These are phyloP conservation scores for Onchidella celtica DNA, from an alignment of 2,888 invertebrate genomes.

Conservation along the genomic window DNA sequence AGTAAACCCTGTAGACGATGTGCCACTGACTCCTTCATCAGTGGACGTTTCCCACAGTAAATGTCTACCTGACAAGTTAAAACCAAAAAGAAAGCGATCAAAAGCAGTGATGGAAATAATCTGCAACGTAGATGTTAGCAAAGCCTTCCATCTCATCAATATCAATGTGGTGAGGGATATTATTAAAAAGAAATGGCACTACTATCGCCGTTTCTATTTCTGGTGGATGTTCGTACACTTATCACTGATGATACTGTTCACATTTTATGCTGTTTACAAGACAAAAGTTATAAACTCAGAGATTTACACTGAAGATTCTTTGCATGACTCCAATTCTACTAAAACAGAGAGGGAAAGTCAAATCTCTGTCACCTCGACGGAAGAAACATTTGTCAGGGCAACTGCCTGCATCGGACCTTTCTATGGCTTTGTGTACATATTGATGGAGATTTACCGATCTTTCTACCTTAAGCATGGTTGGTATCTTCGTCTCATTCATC, in stretches of 20 bases:
- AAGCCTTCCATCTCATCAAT: constrained; percentile 65
- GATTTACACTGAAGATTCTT: not conserved
- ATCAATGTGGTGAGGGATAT: constrained; percentile 60
- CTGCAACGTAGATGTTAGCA: constrained; percentile 57
- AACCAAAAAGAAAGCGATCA: not conserved
- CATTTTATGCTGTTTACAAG: constrained; percentile 55
- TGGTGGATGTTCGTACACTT: constrained; percentile 62
- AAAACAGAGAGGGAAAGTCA: not conserved
- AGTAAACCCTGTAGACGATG: not conserved
- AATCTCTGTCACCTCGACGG: not conserved
- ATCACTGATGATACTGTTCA: constrained; percentile 58
- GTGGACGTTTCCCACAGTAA: not conserved
- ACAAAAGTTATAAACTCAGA: not conserved
- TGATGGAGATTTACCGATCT: not conserved
- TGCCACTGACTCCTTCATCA: not conserved
- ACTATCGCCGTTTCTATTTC: constrained; percentile 57
- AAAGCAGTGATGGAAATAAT: constrained; percentile 64
- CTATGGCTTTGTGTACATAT: not conserved
- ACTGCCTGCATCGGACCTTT: not conserved
- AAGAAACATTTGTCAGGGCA: constrained; percentile 7
- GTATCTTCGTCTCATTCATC: constrained; percentile 52
- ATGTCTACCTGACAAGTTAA: not conserved
- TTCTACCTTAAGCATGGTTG: constrained; percentile 5
- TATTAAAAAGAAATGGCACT: constrained; percentile 64
- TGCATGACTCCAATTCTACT: not conserved